Evolutionary conservation across 2,888 invertebrate genomes (phyloP).

Genomic region (Scaptodrosophila latifasciaeformis): DNA sequence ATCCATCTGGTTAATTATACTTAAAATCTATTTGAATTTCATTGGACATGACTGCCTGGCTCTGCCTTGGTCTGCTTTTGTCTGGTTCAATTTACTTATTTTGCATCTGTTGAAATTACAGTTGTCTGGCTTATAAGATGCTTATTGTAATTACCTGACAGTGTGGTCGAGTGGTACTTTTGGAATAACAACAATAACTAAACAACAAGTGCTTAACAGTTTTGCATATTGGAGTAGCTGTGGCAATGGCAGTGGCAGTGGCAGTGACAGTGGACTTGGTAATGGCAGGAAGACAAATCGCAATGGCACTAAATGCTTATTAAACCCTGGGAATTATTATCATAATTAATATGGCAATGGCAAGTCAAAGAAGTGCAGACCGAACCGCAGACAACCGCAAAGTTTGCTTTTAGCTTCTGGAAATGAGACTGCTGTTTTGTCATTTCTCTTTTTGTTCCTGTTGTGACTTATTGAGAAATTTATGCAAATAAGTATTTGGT

Average conservation of each 20-base stretch:
- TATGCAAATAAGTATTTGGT: slow-evolving; percentile 49
- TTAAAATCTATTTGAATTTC: too few species aligned
- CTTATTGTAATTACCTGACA: slow-evolving; percentile 67
- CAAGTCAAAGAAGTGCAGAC: neutral
- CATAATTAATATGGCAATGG: slow-evolving; percentile 56
- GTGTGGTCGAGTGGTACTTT: slow-evolving; percentile 51
- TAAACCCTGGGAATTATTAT: slow-evolving; percentile 60
- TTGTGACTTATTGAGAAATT: slow-evolving; percentile 38
- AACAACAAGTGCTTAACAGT: slow-evolving; percentile 7
- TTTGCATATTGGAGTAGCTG: slow-evolving; percentile 51
- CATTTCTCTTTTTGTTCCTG: neutral
- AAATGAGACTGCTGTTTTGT: neutral
- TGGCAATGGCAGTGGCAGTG: slow-evolving; percentile 11
- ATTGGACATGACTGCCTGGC: too few species aligned
- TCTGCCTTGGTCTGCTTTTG: neutral
- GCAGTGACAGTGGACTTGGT: too few species aligned
- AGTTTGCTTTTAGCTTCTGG: neutral
- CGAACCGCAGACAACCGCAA: slow-evolving; percentile 10
- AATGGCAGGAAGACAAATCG: slow-evolving; percentile 10
- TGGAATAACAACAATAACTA: too few species aligned
- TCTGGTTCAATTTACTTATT: neutral
- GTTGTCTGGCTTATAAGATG: slow-evolving; percentile 54
- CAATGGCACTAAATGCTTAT: slow-evolving; percentile 46
- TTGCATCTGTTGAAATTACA: neutral
- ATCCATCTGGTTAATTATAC: neutral